phyloP scores from a whole-genome alignment of 30 jellyfish, hydroid and myxozoan species.

The Cassiopea xamachana region DNA sequence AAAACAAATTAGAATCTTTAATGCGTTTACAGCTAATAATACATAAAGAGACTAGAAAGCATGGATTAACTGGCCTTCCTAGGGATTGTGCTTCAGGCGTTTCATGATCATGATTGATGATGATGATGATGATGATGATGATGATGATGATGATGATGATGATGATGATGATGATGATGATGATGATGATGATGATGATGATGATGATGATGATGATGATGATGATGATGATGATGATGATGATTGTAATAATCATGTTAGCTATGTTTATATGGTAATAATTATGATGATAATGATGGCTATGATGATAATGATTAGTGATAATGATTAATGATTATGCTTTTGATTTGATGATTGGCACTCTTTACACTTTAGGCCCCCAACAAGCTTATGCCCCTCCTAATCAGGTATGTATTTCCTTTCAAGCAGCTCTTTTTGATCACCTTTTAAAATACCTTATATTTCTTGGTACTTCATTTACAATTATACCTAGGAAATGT shows the following conservation, averaged over 20 bases:
- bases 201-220: neutral
- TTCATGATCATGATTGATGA: neutral
- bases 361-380: conserved; percentile 14
- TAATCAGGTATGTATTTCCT: conserved; percentile 30
- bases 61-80: no score
- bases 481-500: no score
- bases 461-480: no score
- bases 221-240: neutral
- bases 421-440: neutral
- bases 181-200: neutral
- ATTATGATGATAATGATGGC: neutral
- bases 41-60: no score
- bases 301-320: neutral
- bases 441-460: no score
- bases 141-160: neutral
- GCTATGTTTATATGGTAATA: neutral
- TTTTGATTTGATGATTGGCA: neutral
- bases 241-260: neutral
- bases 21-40: no score
- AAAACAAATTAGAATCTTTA: no score
- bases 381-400: conserved; percentile 62
- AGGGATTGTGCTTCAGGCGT: no score
- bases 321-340: neutral
- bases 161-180: neutral
- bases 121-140: neutral